phyloP scores from a whole-genome alignment of 2,113 vertebrate species.

The Cynocephalus volans region DNA sequence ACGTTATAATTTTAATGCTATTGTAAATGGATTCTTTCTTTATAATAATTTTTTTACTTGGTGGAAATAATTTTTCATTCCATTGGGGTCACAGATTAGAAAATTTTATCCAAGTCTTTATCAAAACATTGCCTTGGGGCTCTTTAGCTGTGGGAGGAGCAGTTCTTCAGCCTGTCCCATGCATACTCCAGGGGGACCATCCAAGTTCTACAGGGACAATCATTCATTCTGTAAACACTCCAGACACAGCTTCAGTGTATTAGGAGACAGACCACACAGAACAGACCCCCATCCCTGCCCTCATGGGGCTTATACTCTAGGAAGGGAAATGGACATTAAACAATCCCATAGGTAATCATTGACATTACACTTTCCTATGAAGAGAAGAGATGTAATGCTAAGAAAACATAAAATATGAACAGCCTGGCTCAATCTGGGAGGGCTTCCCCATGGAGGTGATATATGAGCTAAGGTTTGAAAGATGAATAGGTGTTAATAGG shows the following conservation, averaged over 20 bases:
- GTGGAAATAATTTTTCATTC: slow-evolving; percentile 32
- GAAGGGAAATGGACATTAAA: neutral
- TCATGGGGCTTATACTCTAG: neutral
- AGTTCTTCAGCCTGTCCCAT: neutral
- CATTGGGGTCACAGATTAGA: neutral
- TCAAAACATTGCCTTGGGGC: neutral
- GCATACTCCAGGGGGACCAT: neutral
- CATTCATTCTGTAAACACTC: neutral
- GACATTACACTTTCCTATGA: neutral
- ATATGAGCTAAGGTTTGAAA: neutral
- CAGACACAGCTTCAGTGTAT: neutral
- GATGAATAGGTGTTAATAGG: neutral
- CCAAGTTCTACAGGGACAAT: neutral
- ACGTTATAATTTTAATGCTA: slow-evolving; percentile 40
- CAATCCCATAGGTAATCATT: neutral
- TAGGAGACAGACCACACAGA: neutral
- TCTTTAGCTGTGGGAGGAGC: neutral
- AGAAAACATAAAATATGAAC: neutral
- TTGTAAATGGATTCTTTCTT: neutral
- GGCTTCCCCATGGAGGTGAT: neutral
- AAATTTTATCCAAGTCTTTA: neutral
- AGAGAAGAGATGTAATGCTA: neutral
- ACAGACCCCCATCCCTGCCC: neutral
- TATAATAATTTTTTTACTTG: neutral
- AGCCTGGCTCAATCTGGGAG: neutral